Base-by-base conservation (phyloP, 2,888 invertebrate genomes). In the Phengaris arion region DNA sequence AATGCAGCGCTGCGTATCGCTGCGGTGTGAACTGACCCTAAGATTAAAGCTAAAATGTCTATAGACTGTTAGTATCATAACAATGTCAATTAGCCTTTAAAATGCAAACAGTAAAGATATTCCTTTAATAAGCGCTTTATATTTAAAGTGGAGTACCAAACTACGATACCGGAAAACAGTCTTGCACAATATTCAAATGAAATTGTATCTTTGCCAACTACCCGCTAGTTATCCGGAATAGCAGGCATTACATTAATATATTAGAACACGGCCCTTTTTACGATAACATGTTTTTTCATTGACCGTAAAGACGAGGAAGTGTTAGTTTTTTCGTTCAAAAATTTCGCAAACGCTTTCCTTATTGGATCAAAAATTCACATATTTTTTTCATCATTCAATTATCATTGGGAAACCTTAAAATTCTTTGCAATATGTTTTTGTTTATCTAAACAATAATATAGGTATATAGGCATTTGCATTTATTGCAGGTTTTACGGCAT, bases 161-260 rank as follows among this genome's bases (percentile, higher is more conserved):
- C 85, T 84, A 85, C 85, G 85, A 89, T 89, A 89, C 87, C 86
- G 87, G 84, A 87, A 89, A 90, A 89, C 88, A 85, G 88, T 88
- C 85, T 91, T 92, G 92, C 92, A 92, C 91, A 91, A 90, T 92
- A 93, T 93, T 93, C 92, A 93, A 93, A 93, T 93, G 89, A 90
- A 91, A 93, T 93, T 93, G 92, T 92, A 93, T 92, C 93, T 93
- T 93, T 93, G 93, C 93, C 92, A 92, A 93, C 92, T 92, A 92
- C 90, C 89, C 88, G 78, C 89, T 84, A 87, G 91, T 92, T 86
- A 59, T 59, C 64, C 64, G 85, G 91, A 88, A 88, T 86, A 89
- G 87, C 87, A 87, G 88, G 88, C 92, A 91, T 93, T 92, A 92
- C 92, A 92, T 93, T 92, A 92, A 93, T 93, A 93, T 89, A 90